Base-by-base conservation (phyloP, 2,888 invertebrate genomes). In the Synanthedon tipuliformis region DNA sequence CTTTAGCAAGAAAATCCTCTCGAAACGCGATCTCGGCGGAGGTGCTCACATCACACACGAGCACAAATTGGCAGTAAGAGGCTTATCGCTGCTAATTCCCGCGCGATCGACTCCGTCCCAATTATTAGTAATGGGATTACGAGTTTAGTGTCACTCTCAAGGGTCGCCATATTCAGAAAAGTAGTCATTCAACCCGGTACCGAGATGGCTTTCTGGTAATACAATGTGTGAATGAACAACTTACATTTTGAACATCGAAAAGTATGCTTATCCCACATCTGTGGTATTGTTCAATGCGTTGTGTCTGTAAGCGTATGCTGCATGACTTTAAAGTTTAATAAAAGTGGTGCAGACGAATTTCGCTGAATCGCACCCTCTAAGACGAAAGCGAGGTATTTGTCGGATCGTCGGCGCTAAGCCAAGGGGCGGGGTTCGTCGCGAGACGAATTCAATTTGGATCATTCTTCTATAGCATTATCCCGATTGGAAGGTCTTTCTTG, bases 361-460 rank as follows among this genome's bases (percentile, higher is more conserved):
- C 69, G 79, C 80, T 78, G 82, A 81, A 65, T 78, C 68, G 73
- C 61, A 69, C 81, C 78, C 73, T 79, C 73, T 68, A 69, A 72
- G 65, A 64, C 64, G 66, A 61, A 65, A 63, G 64, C 67, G 63
- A 61, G 69, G 71, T 71, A 73, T 75, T 73, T 69, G 68, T 61
- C 64, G 71, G 69, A 67, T 68, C 66, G 68, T 62, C 59, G 64
- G 60, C 59, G 49, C 49, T 51, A 40, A 45, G 51, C 55, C 50
- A 51, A 62, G 63, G 59, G 58, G 61, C 66, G 66, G 64, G 63
- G 69, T 65, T 71, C 65, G 68, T 62, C 58, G 59, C 62, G 61
- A 63, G 61, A 64, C 69, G 69, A 80, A 85, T 84, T 83, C 83
- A 85, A 85, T 85, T 85, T 83, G 76, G 83, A 83, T 85, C 81